Percentiles rank a stretch among this genome's conserved stretches.
Evolutionary conservation across 2,113 vertebrate genomes (phyloP).

Genomic region (Malurus cyaneus): DNA sequence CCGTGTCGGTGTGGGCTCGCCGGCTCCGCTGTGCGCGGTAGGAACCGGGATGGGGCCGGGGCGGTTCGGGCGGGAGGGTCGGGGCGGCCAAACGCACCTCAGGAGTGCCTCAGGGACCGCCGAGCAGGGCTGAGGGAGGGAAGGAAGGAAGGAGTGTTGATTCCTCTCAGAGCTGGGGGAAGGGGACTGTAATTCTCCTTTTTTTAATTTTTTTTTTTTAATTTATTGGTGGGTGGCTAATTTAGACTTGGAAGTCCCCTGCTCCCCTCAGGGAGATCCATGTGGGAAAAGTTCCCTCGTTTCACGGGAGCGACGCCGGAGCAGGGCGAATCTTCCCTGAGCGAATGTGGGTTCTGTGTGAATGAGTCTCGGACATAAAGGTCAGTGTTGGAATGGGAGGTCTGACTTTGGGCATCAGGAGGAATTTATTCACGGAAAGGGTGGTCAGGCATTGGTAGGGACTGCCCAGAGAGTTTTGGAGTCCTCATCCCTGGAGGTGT

Average conservation of each 20-base stretch:
- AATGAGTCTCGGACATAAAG: background rate
- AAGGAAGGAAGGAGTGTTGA: background rate
- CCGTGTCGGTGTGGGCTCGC: background rate
- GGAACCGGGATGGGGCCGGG: background rate
- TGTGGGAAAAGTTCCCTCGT: background rate
- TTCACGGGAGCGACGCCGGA: background rate
- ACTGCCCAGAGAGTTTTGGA: background rate
- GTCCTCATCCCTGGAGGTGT: background rate
- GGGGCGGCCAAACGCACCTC: accelerated
- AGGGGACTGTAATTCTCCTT: accelerated
- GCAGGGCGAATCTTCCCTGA: background rate
- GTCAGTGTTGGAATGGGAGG: background rate
- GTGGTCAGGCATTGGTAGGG: background rate
- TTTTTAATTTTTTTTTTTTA: background rate
- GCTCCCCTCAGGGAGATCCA: accelerated
- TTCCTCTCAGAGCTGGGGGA: background rate
- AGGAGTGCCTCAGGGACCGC: background rate
- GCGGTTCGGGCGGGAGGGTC: background rate
- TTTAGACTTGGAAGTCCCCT: background rate
- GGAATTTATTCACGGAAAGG: background rate
- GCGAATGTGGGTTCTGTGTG: accelerated
- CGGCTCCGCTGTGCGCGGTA: background rate
- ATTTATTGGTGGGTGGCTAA: accelerated
- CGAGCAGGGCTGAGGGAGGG: no score
- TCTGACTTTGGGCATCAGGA: background rate